Evolutionary conservation across 2,888 invertebrate genomes (phyloP), one percentile per base, ranked within the genome.

Genomic region (Schizotus pectinicornis): DNA sequence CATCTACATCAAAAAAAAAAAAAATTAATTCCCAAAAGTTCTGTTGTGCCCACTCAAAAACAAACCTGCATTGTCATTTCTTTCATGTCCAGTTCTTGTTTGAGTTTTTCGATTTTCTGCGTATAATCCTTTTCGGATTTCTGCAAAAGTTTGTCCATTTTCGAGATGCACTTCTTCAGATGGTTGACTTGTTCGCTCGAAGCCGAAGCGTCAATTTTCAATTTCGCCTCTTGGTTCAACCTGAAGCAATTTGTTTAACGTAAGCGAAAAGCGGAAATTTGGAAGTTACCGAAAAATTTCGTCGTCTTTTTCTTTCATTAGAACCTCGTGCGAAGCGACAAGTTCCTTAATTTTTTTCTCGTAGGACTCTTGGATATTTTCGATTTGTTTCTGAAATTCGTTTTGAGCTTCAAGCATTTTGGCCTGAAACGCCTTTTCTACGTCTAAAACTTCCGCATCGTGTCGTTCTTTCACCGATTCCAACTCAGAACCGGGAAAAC

Each of bases 61-160:
- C 45, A 48, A 67, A 68, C 70, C 67, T 69, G 68, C 35, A 68
- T 59, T 1, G 71, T 53, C 49, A 66, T 72, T 34, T 76, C 71
- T 57, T 71, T 74, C 22, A 71, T 43, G 34, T 69, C 69, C 11
- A 76, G 22, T 38, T 75, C 73, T 41, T 70, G 68, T 47, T 65
- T 70, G 3, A 76, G 43, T 47, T 64, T 70, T 41, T 70, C 66
- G 8, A 76, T 68, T 48, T 72, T 68, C 53, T 68, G 71, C 9
- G 65, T 46, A 55, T 74, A 74, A 35, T 74, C 71, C 46, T 67
- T 70, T 57, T 76, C 74, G 5, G 73, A 70, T 61, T 65, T 73
- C 38, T 68, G 65, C 30, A 72, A 72, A 3, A 73, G 61, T 61
- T 64, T 72, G 34, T 76, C 74, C 72, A 76, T 72, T 66, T 74